Percentiles rank a stretch among this genome's conserved stretches.
Evolutionary conservation across 2,888 invertebrate genomes (phyloP).

Genomic region (Mamestra brassicae): DNA sequence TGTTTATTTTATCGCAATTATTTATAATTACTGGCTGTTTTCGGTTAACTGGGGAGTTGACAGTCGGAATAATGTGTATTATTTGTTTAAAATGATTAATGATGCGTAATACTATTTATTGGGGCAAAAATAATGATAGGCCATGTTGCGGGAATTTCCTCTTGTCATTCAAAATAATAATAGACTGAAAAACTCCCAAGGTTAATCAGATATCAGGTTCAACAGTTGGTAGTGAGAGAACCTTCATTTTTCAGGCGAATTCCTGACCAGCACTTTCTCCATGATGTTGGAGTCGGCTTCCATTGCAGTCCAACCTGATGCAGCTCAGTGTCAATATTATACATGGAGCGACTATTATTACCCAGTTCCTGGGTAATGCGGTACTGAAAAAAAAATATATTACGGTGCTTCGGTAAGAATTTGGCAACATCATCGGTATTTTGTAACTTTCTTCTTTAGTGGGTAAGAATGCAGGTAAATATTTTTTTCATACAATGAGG

Average conservation of each 20-base stretch:
- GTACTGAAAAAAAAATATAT: background rate
- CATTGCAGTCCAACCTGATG: too few species aligned
- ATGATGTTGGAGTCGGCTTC: too few species aligned
- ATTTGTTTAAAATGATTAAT: slow-evolving; percentile 55
- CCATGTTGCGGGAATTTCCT: background rate
- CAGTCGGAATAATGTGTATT: slow-evolving; percentile 38
- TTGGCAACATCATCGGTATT: background rate
- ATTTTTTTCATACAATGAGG: background rate
- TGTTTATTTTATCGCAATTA: slow-evolving; percentile 61
- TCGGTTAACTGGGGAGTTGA: slow-evolving; percentile 49
- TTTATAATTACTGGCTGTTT: slow-evolving; percentile 55
- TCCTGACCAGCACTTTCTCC: too few species aligned
- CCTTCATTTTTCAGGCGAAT: background rate
- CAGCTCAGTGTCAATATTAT: too few species aligned
- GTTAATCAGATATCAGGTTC: background rate
- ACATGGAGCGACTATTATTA: too few species aligned
- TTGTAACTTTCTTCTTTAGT: background rate
- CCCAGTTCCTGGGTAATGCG: too few species aligned
- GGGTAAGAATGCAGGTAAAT: background rate
- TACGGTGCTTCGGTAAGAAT: background rate
- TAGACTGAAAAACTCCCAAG: background rate
- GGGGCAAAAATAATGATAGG: slow-evolving; percentile 19
- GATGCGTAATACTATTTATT: slow-evolving; percentile 23
- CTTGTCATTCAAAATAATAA: slow-evolving; percentile 29
- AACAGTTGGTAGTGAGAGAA: background rate